A percentile compares a stretch with the other conserved stretches of the same genome.
Conservation (phyloP, 2,888 invertebrate species). For the Dryocosmus kuriphilus region DNA sequence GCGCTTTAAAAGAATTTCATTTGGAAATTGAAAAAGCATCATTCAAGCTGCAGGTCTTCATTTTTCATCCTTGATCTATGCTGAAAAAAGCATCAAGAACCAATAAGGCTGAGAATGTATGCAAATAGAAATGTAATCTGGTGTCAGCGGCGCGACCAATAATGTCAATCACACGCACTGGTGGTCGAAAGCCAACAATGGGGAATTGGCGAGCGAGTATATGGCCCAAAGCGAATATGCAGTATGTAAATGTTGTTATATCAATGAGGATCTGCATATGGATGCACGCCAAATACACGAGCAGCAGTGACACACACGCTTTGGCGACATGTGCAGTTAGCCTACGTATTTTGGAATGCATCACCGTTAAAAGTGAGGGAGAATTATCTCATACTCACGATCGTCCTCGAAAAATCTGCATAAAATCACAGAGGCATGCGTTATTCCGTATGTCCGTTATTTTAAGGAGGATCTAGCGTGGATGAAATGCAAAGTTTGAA, state of each 20-base stretch:
- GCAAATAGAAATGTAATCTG: constrained; percentile 78
- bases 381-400: constrained; percentile 28
- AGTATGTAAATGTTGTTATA: constrained; percentile 78
- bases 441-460: neutral
- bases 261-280: constrained; percentile 77
- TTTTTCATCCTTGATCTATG: constrained; percentile 2
- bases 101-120: constrained; percentile 75
- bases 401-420: constrained; percentile 11
- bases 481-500: neutral
- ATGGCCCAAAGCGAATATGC: constrained; percentile 76
- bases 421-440: neutral
- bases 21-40: neutral
- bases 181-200: constrained; percentile 76
- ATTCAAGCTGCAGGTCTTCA: neutral
- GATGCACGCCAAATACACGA: constrained; percentile 72
- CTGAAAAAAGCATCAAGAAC: constrained; percentile 56
- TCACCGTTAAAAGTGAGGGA: constrained; percentile 44
- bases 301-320: constrained; percentile 70
- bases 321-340: constrained; percentile 73
- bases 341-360: constrained; percentile 53
- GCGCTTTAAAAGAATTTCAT: neutral
- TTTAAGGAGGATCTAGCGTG: neutral
- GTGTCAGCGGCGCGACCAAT: constrained; percentile 77
- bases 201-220: constrained; percentile 75
- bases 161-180: constrained; percentile 78